Conservation (phyloP, 2,797 vertebrate species). For the Lepilemur ruficaudatus region DNA sequence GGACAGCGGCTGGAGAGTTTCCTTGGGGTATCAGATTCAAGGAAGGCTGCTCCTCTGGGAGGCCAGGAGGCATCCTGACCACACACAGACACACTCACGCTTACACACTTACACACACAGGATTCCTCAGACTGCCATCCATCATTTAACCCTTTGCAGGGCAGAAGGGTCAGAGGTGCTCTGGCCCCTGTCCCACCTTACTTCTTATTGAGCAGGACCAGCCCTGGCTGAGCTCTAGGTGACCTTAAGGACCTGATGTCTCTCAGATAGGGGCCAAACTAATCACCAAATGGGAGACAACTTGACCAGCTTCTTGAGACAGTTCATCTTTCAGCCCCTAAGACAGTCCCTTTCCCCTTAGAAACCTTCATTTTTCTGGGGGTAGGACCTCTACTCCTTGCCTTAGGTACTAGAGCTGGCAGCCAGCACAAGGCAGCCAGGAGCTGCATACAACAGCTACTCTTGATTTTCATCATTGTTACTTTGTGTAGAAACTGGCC, state of each 20-base stretch:
- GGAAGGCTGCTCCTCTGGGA: background rate
- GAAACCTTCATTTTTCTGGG: background rate
- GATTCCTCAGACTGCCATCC: background rate
- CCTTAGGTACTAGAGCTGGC: background rate
- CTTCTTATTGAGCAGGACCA: background rate
- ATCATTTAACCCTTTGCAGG: background rate
- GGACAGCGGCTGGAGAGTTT: background rate
- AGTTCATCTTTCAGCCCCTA: background rate
- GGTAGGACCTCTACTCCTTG: background rate
- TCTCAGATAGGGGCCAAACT: background rate
- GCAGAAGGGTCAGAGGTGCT: background rate
- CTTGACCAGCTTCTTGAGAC: background rate
- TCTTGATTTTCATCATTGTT: conserved; percentile 42
- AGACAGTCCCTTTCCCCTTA: background rate
- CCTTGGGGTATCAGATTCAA: background rate
- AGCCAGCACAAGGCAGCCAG: conserved; percentile 15
- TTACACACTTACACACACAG: background rate
- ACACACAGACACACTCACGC: background rate
- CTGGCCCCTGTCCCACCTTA: too few relatives aligned
- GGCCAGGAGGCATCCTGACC: background rate
- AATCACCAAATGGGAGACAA: background rate
- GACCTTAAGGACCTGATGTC: background rate
- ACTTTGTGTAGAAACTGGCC: conserved; percentile 61
- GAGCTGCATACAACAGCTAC: conserved; percentile 47
- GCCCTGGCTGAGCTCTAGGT: background rate